Percentiles rank a stretch among this genome's conserved stretches.
Conservation (phyloP, 2,113 vertebrate genomes). For the Camelus bactrianus region DNA sequence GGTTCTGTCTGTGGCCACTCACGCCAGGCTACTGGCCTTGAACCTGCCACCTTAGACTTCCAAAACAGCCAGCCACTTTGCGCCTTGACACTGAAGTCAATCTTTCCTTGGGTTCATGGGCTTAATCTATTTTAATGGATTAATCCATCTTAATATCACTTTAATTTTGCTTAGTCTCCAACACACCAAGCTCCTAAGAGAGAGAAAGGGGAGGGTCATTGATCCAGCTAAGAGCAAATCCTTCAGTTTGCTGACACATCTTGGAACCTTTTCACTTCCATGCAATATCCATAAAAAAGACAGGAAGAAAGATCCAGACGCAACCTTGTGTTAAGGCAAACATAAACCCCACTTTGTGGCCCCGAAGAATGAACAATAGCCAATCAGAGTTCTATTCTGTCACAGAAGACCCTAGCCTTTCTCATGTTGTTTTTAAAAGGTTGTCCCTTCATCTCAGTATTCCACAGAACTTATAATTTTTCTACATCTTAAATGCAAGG, state of each 20-base stretch:
- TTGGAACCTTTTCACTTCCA: background rate
- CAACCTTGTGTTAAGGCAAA: background rate
- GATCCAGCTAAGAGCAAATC: background rate
- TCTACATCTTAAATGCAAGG: background rate
- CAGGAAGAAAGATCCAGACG: background rate
- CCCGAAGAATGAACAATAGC: background rate
- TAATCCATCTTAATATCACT: background rate
- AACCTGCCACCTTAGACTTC: background rate
- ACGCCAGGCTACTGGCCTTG: background rate
- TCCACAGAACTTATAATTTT: background rate
- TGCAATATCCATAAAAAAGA: background rate
- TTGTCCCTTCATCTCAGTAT: background rate
- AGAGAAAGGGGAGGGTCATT: background rate
- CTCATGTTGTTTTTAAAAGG: background rate
- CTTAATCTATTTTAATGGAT: background rate
- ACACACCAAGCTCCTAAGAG: background rate
- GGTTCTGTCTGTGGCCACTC: no score
- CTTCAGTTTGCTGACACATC: background rate
- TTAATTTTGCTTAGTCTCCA: conserved; percentile 15
- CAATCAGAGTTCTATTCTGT: background rate
- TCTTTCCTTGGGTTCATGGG: background rate
- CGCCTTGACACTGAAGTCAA: background rate
- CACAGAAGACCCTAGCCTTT: background rate
- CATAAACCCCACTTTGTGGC: background rate
- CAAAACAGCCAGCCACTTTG: background rate